phyloP scores from a whole-genome alignment of 2,888 invertebrate species.

The Tridacna crocea region DNA sequence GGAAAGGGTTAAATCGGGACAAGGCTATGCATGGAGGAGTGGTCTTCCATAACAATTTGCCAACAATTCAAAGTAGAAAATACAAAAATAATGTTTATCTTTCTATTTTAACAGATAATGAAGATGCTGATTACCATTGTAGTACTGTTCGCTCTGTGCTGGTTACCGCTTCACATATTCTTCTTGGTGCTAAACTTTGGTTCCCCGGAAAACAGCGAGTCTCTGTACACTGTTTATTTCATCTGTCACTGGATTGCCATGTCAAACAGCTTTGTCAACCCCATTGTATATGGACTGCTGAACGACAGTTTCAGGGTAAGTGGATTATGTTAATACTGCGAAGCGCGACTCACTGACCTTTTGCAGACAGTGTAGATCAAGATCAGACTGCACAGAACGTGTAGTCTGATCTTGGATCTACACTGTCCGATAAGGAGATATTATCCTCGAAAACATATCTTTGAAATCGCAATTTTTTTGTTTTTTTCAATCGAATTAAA shows the following conservation, averaged over 20 bases:
- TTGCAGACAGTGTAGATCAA: no score
- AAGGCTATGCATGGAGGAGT: no score
- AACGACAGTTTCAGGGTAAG: slow-evolving; percentile 80
- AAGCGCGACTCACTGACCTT: no score
- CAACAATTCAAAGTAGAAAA: neutral
- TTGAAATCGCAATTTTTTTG: no score
- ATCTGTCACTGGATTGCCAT: slow-evolving; percentile 80
- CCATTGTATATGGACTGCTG: slow-evolving; percentile 79
- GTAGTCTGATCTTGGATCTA: no score
- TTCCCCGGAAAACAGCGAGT: slow-evolving; percentile 36
- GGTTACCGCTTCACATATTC: slow-evolving; percentile 77
- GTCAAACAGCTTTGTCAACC: slow-evolving; percentile 82
- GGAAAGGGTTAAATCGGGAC: no score
- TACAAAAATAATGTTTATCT: neutral
- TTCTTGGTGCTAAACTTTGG: slow-evolving; percentile 72
- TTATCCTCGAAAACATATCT: no score
- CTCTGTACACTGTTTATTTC: slow-evolving; percentile 58
- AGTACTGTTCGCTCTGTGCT: slow-evolving; percentile 77
- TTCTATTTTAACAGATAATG: slow-evolving; percentile 69
- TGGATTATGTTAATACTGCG: neutral
- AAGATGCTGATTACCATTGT: slow-evolving; percentile 82
- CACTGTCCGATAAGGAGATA: no score
- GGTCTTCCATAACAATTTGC: no score
- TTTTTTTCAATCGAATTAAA: no score
- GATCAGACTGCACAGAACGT: no score